Percentiles rank a stretch among this genome's conserved stretches.
phyloP scores from a whole-genome alignment of 2,113 vertebrate genomes.

The Callithrix jacchus region DNA sequence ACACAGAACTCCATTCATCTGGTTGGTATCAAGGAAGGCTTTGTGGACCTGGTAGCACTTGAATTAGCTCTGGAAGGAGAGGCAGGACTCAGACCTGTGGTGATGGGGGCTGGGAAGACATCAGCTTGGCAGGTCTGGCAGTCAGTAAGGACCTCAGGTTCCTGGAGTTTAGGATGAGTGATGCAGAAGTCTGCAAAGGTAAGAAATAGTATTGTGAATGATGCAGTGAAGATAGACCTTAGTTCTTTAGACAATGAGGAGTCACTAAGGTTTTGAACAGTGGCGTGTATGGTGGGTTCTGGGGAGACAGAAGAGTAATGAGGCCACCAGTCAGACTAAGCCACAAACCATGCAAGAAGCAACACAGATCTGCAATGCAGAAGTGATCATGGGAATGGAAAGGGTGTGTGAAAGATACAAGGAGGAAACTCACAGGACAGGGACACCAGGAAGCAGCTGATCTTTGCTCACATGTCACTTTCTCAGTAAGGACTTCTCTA shows the following conservation, averaged over 20 bases:
- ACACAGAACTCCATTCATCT: neutral
- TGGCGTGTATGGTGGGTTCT: neutral
- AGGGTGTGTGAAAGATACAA: rapidly evolving
- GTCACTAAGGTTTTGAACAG: neutral
- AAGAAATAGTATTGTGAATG: neutral
- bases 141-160: neutral
- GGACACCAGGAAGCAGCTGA: neutral
- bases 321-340: neutral
- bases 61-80: neutral
- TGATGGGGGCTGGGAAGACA: neutral
- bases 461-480: neutral
- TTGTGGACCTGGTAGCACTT: neutral
- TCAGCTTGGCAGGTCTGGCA: neutral
- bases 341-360: neutral
- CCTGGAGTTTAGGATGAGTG: neutral
- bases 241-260: neutral
- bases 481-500: neutral
- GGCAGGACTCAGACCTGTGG: neutral
- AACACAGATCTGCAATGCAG: neutral
- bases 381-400: rapidly evolving
- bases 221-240: neutral
- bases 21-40: neutral
- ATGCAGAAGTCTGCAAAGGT: neutral
- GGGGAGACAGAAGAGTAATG: neutral
- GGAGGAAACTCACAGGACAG: neutral